Percentiles rank a stretch among this genome's conserved stretches.
Conservation (phyloP, 2,888 invertebrate species). For the Alsophila aescularia region DNA sequence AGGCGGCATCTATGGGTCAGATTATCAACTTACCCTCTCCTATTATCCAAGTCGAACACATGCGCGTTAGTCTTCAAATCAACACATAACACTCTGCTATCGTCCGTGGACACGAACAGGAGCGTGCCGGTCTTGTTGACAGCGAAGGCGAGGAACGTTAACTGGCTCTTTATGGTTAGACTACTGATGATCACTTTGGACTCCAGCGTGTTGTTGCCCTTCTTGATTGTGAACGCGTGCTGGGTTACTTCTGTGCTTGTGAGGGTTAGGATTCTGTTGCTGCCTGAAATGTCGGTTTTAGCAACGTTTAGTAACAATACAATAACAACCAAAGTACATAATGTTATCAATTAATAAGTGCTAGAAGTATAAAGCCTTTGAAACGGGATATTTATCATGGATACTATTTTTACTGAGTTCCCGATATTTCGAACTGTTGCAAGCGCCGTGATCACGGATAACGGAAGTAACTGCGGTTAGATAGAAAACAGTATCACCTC, state of each 20-base stretch:
- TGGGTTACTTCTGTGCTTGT: slow-evolving; percentile 67
- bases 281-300: slow-evolving; percentile 54
- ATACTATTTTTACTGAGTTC: too few species aligned
- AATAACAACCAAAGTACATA: not conserved
- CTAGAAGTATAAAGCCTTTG: too few species aligned
- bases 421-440: too few species aligned
- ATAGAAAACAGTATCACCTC: too few species aligned
- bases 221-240: slow-evolving; percentile 58
- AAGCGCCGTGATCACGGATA: too few species aligned
- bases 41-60: slow-evolving; percentile 72
- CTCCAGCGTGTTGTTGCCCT: slow-evolving; percentile 49
- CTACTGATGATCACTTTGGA: slow-evolving; percentile 57
- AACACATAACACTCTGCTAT: slow-evolving; percentile 70
- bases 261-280: slow-evolving; percentile 69
- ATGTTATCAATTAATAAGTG: not conserved
- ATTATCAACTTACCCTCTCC: slow-evolving; percentile 71
- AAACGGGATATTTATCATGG: too few species aligned
- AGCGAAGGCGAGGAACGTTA: slow-evolving; percentile 65
- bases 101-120: slow-evolving; percentile 74
- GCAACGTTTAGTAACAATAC: not conserved
- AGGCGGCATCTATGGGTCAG: too few species aligned
- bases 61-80: slow-evolving; percentile 68
- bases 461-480: too few species aligned
- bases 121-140: slow-evolving; percentile 72
- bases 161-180: slow-evolving; percentile 59